Conservation (phyloP, 2,113 vertebrate species). For the Acanthochromis polyacanthus region DNA sequence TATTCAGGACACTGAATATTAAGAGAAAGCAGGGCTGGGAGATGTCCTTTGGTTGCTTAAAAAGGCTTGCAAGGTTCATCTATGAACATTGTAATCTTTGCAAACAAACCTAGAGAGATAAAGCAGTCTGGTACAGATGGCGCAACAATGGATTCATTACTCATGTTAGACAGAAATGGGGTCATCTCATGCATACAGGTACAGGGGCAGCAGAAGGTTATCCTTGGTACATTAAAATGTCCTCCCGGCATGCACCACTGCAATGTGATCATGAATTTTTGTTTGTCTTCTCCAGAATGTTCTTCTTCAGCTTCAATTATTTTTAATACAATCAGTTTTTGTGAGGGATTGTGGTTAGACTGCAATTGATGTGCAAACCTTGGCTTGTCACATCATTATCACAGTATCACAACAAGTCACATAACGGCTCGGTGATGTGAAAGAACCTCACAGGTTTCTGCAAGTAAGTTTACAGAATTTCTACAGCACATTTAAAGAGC, state of each 20-base stretch:
- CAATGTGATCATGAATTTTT: neutral
- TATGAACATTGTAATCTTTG: slow-evolving; percentile 45
- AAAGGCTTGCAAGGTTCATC: slow-evolving; percentile 33
- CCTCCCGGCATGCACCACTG: neutral
- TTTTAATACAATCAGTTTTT: neutral
- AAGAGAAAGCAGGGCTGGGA: slow-evolving; percentile 42
- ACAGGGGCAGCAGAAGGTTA: neutral
- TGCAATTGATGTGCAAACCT: neutral
- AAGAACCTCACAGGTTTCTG: neutral
- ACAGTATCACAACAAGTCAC: too few species aligned
- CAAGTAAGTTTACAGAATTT: neutral
- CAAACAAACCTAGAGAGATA: slow-evolving; percentile 23
- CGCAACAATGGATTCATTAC: slow-evolving; percentile 43
- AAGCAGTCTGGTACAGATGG: slow-evolving; percentile 15
- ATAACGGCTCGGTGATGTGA: too few species aligned
- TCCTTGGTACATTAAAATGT: neutral
- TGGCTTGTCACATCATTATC: too few species aligned
- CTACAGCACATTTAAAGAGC: neutral
- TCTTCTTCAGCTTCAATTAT: neutral
- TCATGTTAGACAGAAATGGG: slow-evolving; percentile 25
- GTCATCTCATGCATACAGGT: slow-evolving; percentile 14
- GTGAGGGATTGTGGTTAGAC: neutral
- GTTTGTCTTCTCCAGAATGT: neutral
- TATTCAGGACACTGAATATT: slow-evolving; percentile 69
- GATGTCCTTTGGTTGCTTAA: slow-evolving; percentile 46